Evolutionary conservation across 1,140 invertebrate species (phyloP).

Genomic region (Xylocopa sonorina): DNA sequence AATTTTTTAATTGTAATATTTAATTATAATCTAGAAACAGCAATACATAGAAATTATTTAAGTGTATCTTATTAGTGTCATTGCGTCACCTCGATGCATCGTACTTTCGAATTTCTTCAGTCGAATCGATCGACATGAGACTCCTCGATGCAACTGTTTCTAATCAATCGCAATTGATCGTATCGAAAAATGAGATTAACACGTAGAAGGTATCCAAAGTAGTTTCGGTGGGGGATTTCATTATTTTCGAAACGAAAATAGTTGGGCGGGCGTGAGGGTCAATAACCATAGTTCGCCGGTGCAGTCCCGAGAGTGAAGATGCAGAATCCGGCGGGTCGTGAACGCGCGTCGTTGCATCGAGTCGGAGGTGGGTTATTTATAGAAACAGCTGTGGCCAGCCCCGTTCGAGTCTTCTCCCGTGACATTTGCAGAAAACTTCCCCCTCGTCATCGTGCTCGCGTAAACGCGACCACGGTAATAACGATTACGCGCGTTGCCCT

Average conservation of each 20-base stretch:
- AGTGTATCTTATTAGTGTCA: too few species aligned
- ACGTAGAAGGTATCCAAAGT: too few species aligned
- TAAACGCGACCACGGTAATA: constrained; percentile 55
- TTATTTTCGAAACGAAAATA: constrained; percentile 66
- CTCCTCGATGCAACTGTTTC: too few species aligned
- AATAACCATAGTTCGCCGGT: constrained; percentile 75
- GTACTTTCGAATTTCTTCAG: not conserved
- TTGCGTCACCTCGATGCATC: too few species aligned
- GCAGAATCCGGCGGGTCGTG: constrained; percentile 67
- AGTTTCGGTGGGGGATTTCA: too few species aligned
- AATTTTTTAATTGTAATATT: too few species aligned
- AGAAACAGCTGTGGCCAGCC: constrained; percentile 77
- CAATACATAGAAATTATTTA: too few species aligned
- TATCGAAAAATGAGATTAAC: too few species aligned
- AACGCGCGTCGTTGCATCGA: constrained; percentile 76
- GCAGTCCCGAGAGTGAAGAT: constrained; percentile 71
- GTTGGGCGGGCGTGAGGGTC: constrained; percentile 72
- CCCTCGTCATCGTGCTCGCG: constrained; percentile 60
- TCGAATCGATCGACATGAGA: too few species aligned
- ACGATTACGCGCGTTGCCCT: constrained; percentile 62
- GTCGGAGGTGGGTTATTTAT: constrained; percentile 77
- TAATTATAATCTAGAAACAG: too few species aligned
- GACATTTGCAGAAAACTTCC: constrained; percentile 71
- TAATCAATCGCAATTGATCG: too few species aligned
- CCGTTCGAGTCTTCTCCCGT: constrained; percentile 60